phyloP scores from a whole-genome alignment of 1,140 invertebrate genomes.

The Heliconius congener region DNA sequence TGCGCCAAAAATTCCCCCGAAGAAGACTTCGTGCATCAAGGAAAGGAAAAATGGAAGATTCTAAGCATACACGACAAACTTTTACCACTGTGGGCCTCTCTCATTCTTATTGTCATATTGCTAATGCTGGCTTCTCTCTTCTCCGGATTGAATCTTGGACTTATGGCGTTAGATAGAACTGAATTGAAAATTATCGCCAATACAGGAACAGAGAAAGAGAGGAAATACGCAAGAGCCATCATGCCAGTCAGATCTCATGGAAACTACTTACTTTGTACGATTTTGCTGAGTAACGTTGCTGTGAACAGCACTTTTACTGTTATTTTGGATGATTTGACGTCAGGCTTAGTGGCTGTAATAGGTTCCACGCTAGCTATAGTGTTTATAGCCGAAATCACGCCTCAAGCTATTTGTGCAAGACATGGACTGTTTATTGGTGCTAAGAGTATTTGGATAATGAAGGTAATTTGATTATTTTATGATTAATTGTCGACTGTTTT shows the following conservation, averaged over 20 bases:
- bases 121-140: constrained; percentile 95
- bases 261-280: constrained; percentile 97
- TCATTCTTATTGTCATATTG: constrained; percentile 89
- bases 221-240: constrained; percentile 92
- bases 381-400: constrained; percentile 98
- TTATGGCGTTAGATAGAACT: constrained; percentile 97
- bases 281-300: constrained; percentile 98
- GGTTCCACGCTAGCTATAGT: constrained; percentile 96
- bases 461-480: constrained; percentile 77
- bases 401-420: constrained; percentile 94
- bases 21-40: constrained; percentile 87
- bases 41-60: constrained; percentile 84
- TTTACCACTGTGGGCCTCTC: constrained; percentile 88
- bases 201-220: constrained; percentile 89
- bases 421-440: constrained; percentile 98
- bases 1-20: constrained; percentile 83
- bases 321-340: constrained; percentile 96
- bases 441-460: constrained; percentile 96
- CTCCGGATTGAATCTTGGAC: constrained; percentile 97
- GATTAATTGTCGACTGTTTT: too few relatives aligned
- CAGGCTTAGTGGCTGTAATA: constrained; percentile 92
- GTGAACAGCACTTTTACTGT: constrained; percentile 99
- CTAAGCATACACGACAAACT: constrained; percentile 86
- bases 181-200: constrained; percentile 96
- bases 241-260: constrained; percentile 94